phyloP scores from a whole-genome alignment of 53 echinoderm and acorn worm species.

The Apostichopus leukothele region DNA sequence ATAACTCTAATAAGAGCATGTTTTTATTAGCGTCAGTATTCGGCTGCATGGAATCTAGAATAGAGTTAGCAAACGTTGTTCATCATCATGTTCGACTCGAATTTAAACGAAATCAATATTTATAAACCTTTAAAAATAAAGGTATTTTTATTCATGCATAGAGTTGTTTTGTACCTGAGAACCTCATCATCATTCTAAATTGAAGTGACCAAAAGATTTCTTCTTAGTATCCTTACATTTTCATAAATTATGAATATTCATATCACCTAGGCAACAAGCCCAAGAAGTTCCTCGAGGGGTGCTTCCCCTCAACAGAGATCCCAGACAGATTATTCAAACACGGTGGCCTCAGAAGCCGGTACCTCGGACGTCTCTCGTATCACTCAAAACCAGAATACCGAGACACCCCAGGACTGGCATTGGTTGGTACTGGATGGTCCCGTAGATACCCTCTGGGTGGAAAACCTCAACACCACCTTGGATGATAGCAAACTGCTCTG shows the following conservation, averaged over 20 bases:
- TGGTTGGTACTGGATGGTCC: conserved; percentile 97
- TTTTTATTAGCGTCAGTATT: too few species aligned
- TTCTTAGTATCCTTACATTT: not conserved
- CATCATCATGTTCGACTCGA: too few species aligned
- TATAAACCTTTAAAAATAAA: too few species aligned
- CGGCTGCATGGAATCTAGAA: too few species aligned
- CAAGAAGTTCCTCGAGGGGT: conserved; percentile 44
- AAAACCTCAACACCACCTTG: conserved; percentile 94
- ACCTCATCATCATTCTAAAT: too few species aligned
- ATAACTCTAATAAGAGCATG: too few species aligned
- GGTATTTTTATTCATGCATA: too few species aligned
- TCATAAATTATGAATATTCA: not conserved
- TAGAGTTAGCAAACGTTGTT: too few species aligned
- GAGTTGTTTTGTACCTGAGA: too few species aligned
- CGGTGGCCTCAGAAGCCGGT: conserved; percentile 6
- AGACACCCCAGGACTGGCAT: conserved; percentile 90
- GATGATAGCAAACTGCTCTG: conserved; percentile 97
- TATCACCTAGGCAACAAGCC: conserved; percentile 38
- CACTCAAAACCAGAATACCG: conserved; percentile 53
- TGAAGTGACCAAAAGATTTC: too few species aligned
- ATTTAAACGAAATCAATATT: too few species aligned
- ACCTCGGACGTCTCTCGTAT: conserved; percentile 14
- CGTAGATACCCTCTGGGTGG: conserved; percentile 98
- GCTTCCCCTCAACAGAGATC: conserved; percentile 63
- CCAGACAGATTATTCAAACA: conserved; percentile 34